Percentiles rank a stretch among this genome's conserved stretches.
Conservation (phyloP, 1,140 invertebrate genomes). For the Apolygus lucorum region DNA sequence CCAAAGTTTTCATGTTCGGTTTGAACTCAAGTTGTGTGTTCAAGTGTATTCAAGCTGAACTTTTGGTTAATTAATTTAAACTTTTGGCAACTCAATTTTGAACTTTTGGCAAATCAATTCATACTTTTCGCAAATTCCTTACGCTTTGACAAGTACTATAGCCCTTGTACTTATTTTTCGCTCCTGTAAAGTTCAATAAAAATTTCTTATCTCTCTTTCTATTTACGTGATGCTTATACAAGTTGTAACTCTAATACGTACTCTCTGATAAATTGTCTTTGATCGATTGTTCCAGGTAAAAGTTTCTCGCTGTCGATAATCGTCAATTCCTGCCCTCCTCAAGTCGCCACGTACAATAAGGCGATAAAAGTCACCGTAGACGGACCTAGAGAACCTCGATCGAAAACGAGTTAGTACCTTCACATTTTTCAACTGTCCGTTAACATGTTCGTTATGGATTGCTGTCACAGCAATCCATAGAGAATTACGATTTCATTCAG, state of each 20-base stretch:
- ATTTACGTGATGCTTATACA: neutral
- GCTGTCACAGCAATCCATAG: too few species aligned
- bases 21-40: too few species aligned
- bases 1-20: too few species aligned
- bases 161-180: neutral
- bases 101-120: too few species aligned
- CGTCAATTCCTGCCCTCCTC: slow-evolving; percentile 81
- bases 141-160: too few species aligned
- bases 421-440: too few species aligned
- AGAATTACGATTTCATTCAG: neutral
- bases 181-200: too few species aligned
- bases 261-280: slow-evolving; percentile 29
- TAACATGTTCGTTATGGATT: too few species aligned
- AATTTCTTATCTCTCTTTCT: neutral
- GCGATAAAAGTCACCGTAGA: slow-evolving; percentile 99
- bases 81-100: too few species aligned
- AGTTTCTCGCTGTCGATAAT: slow-evolving; percentile 95
- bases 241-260: slow-evolving; percentile 15
- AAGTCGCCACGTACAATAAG: slow-evolving; percentile 86
- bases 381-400: slow-evolving; percentile 89
- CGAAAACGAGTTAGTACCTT: slow-evolving; percentile 82
- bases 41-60: too few species aligned
- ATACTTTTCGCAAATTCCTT: too few species aligned
- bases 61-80: too few species aligned
- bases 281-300: slow-evolving; percentile 84